Base-by-base conservation (phyloP, 2,113 vertebrate species). In the Suricata suricatta region DNA sequence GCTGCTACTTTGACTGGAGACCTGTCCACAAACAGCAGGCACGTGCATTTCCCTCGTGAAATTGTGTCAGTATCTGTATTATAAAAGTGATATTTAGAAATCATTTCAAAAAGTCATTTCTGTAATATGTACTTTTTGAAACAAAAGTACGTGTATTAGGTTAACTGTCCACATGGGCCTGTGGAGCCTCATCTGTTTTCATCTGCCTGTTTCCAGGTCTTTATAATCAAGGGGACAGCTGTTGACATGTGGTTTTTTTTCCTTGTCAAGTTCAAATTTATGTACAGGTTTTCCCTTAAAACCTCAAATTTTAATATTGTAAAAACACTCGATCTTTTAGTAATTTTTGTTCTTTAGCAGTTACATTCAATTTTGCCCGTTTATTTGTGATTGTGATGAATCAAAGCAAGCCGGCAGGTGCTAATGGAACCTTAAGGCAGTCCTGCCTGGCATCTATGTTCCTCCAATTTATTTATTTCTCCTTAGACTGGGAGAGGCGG, bases 371-470 rank as follows among this genome's bases (percentile, higher is more conserved):
- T 15, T 63, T 68, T 95, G 87, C 38, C 31, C 23, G 0, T 63
- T 11, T 4, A 2, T 87, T 82, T 23, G 68, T 72, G 76, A 63
- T 63, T 54, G 11, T 15, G 86, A 25, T 50, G 54, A 25, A 9
- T 93, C 25, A 0, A 8, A 41, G 10, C 16, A 29, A 50, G 2
- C 16, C 4, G 16, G 44, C 17, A 19, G 17, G 25, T 38, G 25
- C 14, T 72, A 1, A 35, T 0, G 5, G 25, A 52, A 35, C 3
- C 25, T 29, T 25, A 2, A 3, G 57, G 2, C 41, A 2, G 57
- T 2, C 57, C 3, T 27, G 0, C 2, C 74, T 23, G 0, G 11
- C 13, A 1, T 4, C 21, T 4, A 11, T 31, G 4, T 41, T 9
- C 25, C 38, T 64, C 15, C 29, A 2, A 7, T 5, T 71, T 16